Percentiles rank a stretch among this genome's conserved stretches.
phyloP scores from a whole-genome alignment of 2,888 invertebrate genomes.

The Phragmatobia fuliginosa region DNA sequence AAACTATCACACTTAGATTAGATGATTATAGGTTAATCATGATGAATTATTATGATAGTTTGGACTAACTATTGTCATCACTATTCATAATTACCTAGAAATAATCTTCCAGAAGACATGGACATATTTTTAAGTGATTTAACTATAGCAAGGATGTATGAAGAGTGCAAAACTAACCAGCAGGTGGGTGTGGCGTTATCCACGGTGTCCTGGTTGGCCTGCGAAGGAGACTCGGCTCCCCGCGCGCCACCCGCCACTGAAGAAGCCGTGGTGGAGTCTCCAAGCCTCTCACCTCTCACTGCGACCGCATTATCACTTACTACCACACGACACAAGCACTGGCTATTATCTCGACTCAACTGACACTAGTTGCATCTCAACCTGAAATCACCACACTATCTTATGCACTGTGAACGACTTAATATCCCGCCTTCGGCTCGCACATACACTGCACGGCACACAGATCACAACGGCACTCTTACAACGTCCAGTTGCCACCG shows the following conservation, averaged over 20 bases:
- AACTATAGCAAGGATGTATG: background rate
- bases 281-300: constrained; percentile 82
- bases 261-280: constrained; percentile 84
- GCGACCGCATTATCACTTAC: constrained; percentile 87
- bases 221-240: constrained; percentile 86
- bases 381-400: constrained; percentile 74
- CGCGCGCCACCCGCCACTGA: constrained; percentile 85
- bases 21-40: background rate
- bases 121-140: background rate
- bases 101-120: background rate
- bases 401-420: constrained; percentile 28
- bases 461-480: constrained; percentile 50
- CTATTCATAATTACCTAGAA: background rate
- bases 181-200: constrained; percentile 84
- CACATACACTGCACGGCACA: constrained; percentile 46
- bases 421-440: constrained; percentile 45
- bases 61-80: background rate
- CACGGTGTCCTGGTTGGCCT: constrained; percentile 85
- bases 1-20: background rate
- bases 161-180: constrained; percentile 70
- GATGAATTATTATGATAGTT: background rate
- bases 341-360: constrained; percentile 84
- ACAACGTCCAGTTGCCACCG: constrained; percentile 48
- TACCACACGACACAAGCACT: constrained; percentile 81
- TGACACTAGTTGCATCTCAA: constrained; percentile 84